Evolutionary conservation across 2,113 vertebrate species (phyloP), one percentile per base, ranked within the genome.

Genomic region (Oxyura jamaicensis): DNA sequence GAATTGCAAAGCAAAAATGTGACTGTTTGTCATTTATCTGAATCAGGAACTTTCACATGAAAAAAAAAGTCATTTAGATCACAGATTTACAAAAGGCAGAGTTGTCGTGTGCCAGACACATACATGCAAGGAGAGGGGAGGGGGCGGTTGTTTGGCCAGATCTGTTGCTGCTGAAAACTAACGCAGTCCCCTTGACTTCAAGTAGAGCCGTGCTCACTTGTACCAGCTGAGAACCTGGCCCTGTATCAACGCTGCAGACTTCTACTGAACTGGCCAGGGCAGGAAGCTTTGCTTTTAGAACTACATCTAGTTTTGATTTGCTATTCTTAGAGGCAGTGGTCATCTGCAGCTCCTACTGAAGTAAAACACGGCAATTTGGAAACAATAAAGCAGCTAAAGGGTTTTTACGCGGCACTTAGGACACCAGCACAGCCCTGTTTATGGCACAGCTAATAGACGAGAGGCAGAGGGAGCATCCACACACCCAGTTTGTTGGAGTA

Each of bases 211-310:
- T 0, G 17, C 39, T 62, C 78, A 10, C 29, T 93, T 71, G 50
- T 22, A 14, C 89, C 96, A 94, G 96, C 86, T 84, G 84, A 92
- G 93, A 91, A 48, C 83, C 93, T 91, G 95, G 91, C 73, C 73
- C 68, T 0, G 25, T 0, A 29, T 23, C 96, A 91, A 3, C 42
- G 1, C 75, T 5, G 0, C 8, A 28, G 79, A 16, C 17, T 60
- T 50, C 67, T 44, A 33, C 56, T 44, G 67, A 41, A 26, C n/a
- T 2, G 23, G 59, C 79, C 86, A 62, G 94, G 63, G 39, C 62
- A 73, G 83, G 59, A 31, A 80, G 86, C 62, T 56, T 52, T 35
- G 63, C 82, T 41, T 25, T 12, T 29, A 33, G 52, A 14, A 56
- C 25, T 65, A 39, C 68, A 52, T 0, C 8, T 1, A 66, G 55